Percentiles rank a stretch among this genome's conserved stretches.
phyloP scores from a whole-genome alignment of 92 coral and sea anemone species.

The Plumapathes pennacea region DNA sequence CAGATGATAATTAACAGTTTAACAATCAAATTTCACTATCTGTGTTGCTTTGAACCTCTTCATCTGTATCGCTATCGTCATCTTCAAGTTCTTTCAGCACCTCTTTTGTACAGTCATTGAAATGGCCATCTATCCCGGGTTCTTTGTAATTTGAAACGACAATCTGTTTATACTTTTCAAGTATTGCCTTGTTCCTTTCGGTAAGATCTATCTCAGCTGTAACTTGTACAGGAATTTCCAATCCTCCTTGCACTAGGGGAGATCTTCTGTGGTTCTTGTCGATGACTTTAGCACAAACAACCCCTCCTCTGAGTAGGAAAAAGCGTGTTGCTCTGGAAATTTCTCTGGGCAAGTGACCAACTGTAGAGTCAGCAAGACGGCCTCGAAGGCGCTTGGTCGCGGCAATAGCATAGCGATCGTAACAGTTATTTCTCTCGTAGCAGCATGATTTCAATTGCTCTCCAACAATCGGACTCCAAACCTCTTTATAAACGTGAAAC shows the following conservation, averaged over 20 bases:
- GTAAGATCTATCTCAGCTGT: constrained; percentile 16
- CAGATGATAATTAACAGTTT: background rate
- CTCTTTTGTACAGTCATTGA: constrained; percentile 3
- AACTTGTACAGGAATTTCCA: constrained; percentile 32
- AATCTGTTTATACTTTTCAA: constrained; percentile 3
- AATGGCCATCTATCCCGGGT: background rate
- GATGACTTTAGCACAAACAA: constrained; percentile 6
- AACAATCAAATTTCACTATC: background rate
- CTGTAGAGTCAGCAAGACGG: constrained; percentile 24
- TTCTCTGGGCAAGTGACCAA: constrained; percentile 58
- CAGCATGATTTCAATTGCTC: constrained; percentile 20
- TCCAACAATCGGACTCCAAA: constrained; percentile 34
- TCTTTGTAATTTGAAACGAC: constrained; percentile 5
- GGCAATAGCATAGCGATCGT: constrained; percentile 45
- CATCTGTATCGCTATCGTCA: constrained; percentile 3
- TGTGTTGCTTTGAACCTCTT: constrained; percentile 5
- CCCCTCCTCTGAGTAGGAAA: constrained; percentile 10
- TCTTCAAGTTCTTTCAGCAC: constrained; percentile 5
- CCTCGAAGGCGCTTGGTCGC: constrained; percentile 34
- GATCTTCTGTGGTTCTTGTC: constrained; percentile 28
- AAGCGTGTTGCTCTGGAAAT: constrained; percentile 28
- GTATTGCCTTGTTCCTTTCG: constrained; percentile 6
- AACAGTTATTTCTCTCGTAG: constrained; percentile 13
- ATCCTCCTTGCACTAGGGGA: constrained; percentile 32
- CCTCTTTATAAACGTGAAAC: constrained; percentile 40